These are phyloP conservation scores for Pygathrix nemaeus DNA, from an alignment of 2,113 vertebrate genomes.

Conservation along the genomic window DNA sequence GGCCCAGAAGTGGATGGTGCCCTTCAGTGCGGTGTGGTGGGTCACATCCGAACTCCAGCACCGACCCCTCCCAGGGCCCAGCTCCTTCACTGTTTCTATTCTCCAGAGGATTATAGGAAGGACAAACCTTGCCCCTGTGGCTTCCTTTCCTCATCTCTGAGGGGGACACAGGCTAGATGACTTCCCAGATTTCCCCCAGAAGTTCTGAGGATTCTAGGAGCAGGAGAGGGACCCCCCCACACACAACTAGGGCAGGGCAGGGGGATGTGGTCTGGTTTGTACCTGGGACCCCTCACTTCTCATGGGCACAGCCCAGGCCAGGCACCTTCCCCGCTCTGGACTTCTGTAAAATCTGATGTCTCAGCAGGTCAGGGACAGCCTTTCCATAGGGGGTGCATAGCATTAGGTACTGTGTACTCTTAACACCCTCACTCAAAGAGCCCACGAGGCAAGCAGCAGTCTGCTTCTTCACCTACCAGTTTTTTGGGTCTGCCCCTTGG, in stretches of 20 bases:
- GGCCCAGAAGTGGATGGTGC: background rate
- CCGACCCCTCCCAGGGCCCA: background rate
- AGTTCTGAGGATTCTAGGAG: background rate
- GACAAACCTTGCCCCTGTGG: too few relatives aligned
- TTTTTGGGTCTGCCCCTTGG: slow-evolving; percentile 97
- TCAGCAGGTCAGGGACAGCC: background rate
- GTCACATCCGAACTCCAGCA: too few relatives aligned
- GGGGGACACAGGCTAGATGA: too few relatives aligned
- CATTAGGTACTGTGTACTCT: background rate
- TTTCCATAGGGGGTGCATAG: accelerated
- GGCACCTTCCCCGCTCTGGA: background rate
- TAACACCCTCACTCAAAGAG: background rate
- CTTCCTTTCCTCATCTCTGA: background rate
- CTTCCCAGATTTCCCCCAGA: background rate
- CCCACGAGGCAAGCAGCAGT: accelerated
- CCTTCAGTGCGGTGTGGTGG: too few relatives aligned
- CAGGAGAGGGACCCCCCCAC: background rate
- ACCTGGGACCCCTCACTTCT: background rate
- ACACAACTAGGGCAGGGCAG: background rate
- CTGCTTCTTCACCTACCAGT: slow-evolving; percentile 84
- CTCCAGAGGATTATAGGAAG: background rate
- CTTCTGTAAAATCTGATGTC: background rate
- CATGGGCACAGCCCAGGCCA: background rate
- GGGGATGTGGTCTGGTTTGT: background rate
- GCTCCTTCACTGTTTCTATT: background rate